Evolutionary conservation across 2,113 vertebrate genomes (phyloP).

Genomic region (Platysternon megacephalum): DNA sequence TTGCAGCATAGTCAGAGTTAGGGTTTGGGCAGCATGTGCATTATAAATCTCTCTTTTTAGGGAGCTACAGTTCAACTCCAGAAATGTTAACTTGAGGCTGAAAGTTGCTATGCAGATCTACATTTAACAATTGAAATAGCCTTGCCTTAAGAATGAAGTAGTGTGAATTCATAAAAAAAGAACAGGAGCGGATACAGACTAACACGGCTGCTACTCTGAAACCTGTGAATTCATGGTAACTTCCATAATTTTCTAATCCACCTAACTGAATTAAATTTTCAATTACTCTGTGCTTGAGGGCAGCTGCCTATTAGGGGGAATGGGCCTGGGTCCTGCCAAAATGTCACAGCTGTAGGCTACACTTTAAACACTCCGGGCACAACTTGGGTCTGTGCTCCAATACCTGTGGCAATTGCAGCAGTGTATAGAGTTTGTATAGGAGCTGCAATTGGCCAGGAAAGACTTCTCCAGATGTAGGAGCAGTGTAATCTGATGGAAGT

Average conservation of each 20-base stretch:
- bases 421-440: background rate
- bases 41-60: background rate
- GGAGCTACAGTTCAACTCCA: background rate
- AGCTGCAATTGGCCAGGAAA: background rate
- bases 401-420: background rate
- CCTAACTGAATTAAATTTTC: background rate
- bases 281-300: background rate
- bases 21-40: background rate
- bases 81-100: rapidly evolving
- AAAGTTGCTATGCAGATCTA: background rate
- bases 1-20: background rate
- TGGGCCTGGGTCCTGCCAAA: background rate
- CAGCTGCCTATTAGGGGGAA: background rate
- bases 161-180: background rate
- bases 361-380: background rate
- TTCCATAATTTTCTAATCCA: background rate
- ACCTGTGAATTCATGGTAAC: background rate
- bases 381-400: background rate
- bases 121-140: background rate
- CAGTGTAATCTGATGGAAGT: background rate
- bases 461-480: background rate
- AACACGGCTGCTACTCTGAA: no score
- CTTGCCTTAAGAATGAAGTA: background rate
- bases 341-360: background rate
- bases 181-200: no score